Evolutionary conservation across 1,140 invertebrate genomes (phyloP).

Genomic region (Drosophila orena): DNA sequence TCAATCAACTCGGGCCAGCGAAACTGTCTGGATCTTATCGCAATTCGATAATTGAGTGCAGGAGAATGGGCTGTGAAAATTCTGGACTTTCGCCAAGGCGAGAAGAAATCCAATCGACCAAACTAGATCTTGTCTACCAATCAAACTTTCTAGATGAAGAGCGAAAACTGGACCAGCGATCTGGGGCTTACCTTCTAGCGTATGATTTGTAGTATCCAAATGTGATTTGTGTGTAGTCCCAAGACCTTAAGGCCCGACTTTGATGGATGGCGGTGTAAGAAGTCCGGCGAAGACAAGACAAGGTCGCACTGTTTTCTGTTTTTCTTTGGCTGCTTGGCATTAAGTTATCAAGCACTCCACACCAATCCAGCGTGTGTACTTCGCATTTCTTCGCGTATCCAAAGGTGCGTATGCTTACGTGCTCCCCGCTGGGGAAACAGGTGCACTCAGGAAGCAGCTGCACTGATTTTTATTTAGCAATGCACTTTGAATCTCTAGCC

Average conservation of each 20-base stretch:
- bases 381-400: slow-evolving; percentile 64
- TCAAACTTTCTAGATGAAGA: slow-evolving; percentile 67
- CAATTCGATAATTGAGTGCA: slow-evolving; percentile 28
- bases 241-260: slow-evolving; percentile 43
- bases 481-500: slow-evolving; percentile 21
- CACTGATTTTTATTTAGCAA: slow-evolving; percentile 34
- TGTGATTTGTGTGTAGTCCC: slow-evolving; percentile 53
- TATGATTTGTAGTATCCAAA: slow-evolving; percentile 40
- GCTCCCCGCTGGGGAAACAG: slow-evolving; percentile 38
- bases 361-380: neutral
- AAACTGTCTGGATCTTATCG: slow-evolving; percentile 27
- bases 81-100: slow-evolving; percentile 66
- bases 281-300: slow-evolving; percentile 54
- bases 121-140: slow-evolving; percentile 25
- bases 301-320: slow-evolving; percentile 54
- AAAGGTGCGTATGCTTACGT: slow-evolving; percentile 77
- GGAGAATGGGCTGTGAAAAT: slow-evolving; percentile 48
- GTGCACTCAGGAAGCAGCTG: slow-evolving; percentile 73
- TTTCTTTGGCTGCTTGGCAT: slow-evolving; percentile 15
- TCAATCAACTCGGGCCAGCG: slow-evolving; percentile 52
- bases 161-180: slow-evolving; percentile 46
- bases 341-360: slow-evolving; percentile 65
- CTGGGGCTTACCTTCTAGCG: slow-evolving; percentile 53
- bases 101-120: slow-evolving; percentile 38
- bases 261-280: slow-evolving; percentile 52